phyloP scores from a whole-genome alignment of 2,113 vertebrate species.

The Brachionichthys hirsutus region DNA sequence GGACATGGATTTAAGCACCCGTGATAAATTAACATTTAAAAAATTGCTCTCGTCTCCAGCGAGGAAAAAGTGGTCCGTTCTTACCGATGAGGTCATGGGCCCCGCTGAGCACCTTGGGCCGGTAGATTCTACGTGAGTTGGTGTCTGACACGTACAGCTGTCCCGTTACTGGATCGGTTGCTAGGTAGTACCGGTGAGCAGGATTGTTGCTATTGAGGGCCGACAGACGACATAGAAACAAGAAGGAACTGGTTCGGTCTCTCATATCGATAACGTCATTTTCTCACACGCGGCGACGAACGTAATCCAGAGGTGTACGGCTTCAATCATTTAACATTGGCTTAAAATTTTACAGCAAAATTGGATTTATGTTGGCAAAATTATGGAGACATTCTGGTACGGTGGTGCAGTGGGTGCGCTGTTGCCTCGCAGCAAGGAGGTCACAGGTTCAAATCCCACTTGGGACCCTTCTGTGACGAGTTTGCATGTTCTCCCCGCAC shows the following conservation, averaged over 20 bases:
- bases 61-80: neutral
- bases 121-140: slow-evolving; percentile 92
- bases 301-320: too few species aligned
- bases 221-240: neutral
- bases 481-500: too few species aligned
- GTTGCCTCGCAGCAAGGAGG: too few species aligned
- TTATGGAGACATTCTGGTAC: neutral
- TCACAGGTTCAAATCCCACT: too few species aligned
- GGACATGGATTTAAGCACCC: neutral
- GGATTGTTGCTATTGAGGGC: slow-evolving; percentile 88
- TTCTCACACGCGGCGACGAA: too few species aligned
- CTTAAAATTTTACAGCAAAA: neutral
- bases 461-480: too few species aligned
- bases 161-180: slow-evolving; percentile 92
- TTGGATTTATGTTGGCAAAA: neutral
- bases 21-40: neutral
- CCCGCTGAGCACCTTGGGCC: slow-evolving; percentile 89
- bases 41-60: neutral
- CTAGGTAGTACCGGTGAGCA: slow-evolving; percentile 94
- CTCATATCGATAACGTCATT: too few species aligned
- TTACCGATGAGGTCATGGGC: slow-evolving; percentile 87
- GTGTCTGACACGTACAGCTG: slow-evolving; percentile 96
- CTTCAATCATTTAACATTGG: too few species aligned
- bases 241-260: neutral
- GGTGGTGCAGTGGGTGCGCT: too few species aligned